Base-by-base conservation (phyloP, 2,888 invertebrate genomes). In the Aporophyla nigra region DNA sequence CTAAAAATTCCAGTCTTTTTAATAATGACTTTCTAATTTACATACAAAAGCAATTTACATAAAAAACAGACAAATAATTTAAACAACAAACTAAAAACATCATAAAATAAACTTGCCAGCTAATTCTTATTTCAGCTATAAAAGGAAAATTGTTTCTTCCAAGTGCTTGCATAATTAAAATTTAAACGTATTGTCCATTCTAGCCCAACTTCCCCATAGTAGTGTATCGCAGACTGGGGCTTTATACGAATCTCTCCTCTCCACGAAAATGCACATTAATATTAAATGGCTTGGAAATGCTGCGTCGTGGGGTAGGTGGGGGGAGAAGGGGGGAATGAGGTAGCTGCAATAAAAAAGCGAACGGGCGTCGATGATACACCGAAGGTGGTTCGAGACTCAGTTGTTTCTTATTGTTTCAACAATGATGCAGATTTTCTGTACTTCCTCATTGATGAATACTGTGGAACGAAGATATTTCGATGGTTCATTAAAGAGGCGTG, bases 281-380 rank as follows among this genome's bases (percentile, higher is more conserved):
- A 97, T 97, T 97, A 97, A 97, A 97, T 97, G 97, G 97, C 96
- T 96, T 95, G 97, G 97, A 97, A 97, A 96, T 96, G 96, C 95
- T 95, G 94, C 95, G 95, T 96, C 92, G 95, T 93, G 93, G 94
- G 83, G 88, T 91, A 89, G 78, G 78, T n/a, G 83, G 86, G 92
- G 90, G 76, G 77, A 83, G 82, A 87, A 6, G 90, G 21, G 59
- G 90, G 91, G 91, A 89, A 90, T 85, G 80, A 89, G 92, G 92
- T 87, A 93, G 91, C 85, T 92, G 92, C 94, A 94, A 93, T 94
- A 95, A 96, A 96, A 95, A 95, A 94, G 90, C 89, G 90, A 94
- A 93, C 91, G 91, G 92, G 93, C 94, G 94, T 93, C 94, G 93
- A 95, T 96, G 94, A 95, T 95, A 95, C 93, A 89, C 89, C 88